These are phyloP conservation scores for Antheraea pernyi DNA, from an alignment of 1,140 invertebrate species.

Conservation along the genomic window DNA sequence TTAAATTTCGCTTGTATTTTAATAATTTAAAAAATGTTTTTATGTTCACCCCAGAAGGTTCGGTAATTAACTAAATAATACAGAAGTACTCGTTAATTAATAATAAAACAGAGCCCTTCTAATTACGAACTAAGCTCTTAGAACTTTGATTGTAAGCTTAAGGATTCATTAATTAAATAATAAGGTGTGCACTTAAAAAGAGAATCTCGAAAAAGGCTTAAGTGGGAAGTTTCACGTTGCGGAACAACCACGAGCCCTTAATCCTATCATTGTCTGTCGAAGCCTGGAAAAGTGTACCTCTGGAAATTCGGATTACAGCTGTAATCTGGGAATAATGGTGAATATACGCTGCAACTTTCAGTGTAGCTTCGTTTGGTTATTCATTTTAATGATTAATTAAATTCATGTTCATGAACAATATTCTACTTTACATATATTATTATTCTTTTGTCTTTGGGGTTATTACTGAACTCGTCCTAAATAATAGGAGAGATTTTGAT, in stretches of 20 bases:
- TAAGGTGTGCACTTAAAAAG: slow-evolving; percentile 58
- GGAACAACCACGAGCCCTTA: slow-evolving; percentile 46
- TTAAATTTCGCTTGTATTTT: no score
- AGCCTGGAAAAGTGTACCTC: slow-evolving; percentile 49
- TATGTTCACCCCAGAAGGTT: no score
- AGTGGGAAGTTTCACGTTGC: slow-evolving; percentile 48
- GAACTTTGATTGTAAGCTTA: slow-evolving; percentile 34
- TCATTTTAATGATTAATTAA: slow-evolving; percentile 12
- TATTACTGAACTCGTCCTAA: no score
- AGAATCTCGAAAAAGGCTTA: slow-evolving; percentile 52
- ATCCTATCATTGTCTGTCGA: slow-evolving; percentile 42
- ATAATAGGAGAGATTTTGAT: no score
- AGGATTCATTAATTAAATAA: slow-evolving; percentile 60
- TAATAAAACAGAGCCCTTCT: slow-evolving; percentile 24
- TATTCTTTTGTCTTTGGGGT: no score
- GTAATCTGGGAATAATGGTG: slow-evolving; percentile 38
- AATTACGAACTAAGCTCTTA: slow-evolving; percentile 12
- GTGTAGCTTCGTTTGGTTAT: slow-evolving; percentile 12
- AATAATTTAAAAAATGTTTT: no score
- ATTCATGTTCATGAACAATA: no score
- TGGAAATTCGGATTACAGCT: slow-evolving; percentile 52
- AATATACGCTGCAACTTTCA: slow-evolving; percentile 33
- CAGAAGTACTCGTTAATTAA: slow-evolving; percentile 18
- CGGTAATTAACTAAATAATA: slow-evolving; percentile 1
- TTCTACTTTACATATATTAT: no score